Percentiles rank a stretch among this genome's conserved stretches.
phyloP scores from a whole-genome alignment of 2,888 invertebrate genomes.

The Chorisops tibialis region DNA sequence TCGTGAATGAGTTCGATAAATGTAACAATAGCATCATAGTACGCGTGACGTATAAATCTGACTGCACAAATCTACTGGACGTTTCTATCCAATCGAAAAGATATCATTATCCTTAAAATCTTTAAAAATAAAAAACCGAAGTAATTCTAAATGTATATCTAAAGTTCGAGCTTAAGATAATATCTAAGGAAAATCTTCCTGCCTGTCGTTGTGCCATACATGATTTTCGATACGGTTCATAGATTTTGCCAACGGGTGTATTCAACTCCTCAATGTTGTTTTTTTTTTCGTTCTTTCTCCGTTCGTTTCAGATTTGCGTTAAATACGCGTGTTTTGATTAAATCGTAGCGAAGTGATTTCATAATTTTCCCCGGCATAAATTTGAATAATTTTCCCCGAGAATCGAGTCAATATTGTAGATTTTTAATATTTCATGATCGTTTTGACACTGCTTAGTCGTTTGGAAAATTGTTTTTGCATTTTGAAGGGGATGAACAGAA shows the following conservation, averaged over 20 bases:
- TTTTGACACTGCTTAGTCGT: slow-evolving; percentile 34
- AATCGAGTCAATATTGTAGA: slow-evolving; percentile 16
- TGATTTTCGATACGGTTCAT: background rate
- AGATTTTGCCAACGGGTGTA: slow-evolving; percentile 14
- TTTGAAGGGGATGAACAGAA: slow-evolving; percentile 21
- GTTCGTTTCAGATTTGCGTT: slow-evolving; percentile 27
- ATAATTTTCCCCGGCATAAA: slow-evolving; percentile 32
- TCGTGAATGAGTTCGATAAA: no score
- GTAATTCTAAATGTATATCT: no score
- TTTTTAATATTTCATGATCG: slow-evolving; percentile 31
- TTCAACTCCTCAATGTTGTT: background rate
- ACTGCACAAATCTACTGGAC: no score
- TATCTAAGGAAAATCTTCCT: background rate
- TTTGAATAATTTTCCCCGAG: slow-evolving; percentile 29
- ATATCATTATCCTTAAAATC: no score
- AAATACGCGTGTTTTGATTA: slow-evolving; percentile 31
- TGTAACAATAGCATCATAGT: no score
- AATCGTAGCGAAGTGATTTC: slow-evolving; percentile 31
- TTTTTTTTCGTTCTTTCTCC: slow-evolving; percentile 7
- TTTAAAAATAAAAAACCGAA: no score
- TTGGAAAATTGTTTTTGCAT: slow-evolving; percentile 35
- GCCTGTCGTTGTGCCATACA: background rate
- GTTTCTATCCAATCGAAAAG: no score
- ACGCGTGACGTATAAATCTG: no score
- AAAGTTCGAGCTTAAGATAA: no score